Base-by-base conservation (phyloP, 1,140 invertebrate species). In the Druon quercuslanigerum region DNA sequence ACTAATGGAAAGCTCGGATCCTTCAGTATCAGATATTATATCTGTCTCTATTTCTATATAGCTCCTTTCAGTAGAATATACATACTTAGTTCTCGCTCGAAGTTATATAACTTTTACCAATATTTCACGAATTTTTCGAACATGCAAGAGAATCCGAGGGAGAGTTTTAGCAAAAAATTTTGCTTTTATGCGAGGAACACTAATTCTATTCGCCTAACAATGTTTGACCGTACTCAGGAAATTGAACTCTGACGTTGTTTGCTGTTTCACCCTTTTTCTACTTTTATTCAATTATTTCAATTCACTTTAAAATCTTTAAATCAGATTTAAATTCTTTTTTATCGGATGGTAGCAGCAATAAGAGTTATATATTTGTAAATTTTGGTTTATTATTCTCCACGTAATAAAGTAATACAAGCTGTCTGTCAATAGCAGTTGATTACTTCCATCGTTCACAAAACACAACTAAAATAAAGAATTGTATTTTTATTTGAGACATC, bases 1-100 rank as follows among this genome's bases (percentile, higher is more conserved):
- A 82, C 86, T 90, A 90, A 91, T 90, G 89, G 87, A 91, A 89
- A 87, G 86, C 85, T 72, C 78, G 83, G 81, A 84, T 88, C 88
- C 83, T 88, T 74, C 82, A 83, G 79, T 78, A 72, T 77, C 25
- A 66, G 56, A 83, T 77, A 83, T 66, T 66, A 66, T 46, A 25
- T 66, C 14, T 66, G 25, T 66, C 46, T 66, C 14, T 66, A 16
- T 66, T 17, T 66, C 25, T 9, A 66, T 66, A 66, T 66, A 66
- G 13, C 40, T 66, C 25, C 25, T 20, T 46, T 66, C 57, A 33
- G 12, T 33, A 25, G 8, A 73, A 79, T 50, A 80, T 54, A 72
- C 25, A 77, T 60, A 76, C 70, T 74, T 50, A 56, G 50, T 72
- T 70, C 40, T 76, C 75, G 66, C 51, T 33, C 7, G 7, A 25